These are phyloP conservation scores for Drosophila subquinaria DNA, from an alignment of 2,888 invertebrate species.

Conservation along the genomic window DNA sequence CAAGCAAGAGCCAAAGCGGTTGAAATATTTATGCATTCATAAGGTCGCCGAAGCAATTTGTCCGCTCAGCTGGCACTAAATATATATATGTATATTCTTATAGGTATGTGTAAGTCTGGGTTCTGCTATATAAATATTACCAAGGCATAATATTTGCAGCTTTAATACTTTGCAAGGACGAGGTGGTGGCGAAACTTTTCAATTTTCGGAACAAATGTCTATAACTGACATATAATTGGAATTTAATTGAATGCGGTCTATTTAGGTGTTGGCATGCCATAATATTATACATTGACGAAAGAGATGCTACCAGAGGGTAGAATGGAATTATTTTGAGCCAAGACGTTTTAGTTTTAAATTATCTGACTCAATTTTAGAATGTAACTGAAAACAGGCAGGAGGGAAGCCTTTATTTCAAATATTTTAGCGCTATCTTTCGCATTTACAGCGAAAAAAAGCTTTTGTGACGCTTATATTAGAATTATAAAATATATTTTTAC, in stretches of 20 bases:
- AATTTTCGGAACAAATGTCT: constrained; percentile 39
- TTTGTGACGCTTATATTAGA: not conserved
- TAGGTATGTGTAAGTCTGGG: constrained; percentile 11
- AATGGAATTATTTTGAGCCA: not conserved
- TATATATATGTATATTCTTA: constrained; percentile 33
- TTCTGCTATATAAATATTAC: constrained; percentile 14
- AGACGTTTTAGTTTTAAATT: not conserved
- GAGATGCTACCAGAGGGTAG: not conserved
- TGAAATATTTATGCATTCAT: constrained; percentile 75
- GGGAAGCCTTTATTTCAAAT: constrained; percentile 18
- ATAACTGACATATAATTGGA: constrained; percentile 73
- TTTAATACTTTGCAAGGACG: constrained; percentile 65
- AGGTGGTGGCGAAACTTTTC: constrained; percentile 37
- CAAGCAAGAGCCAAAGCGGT: constrained; percentile 54
- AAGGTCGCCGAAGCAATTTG: constrained; percentile 74
- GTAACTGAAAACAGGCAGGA: constrained; percentile 8
- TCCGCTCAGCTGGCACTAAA: constrained; percentile 70
- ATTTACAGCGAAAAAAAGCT: constrained; percentile 15
- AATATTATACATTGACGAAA: constrained; percentile 1
- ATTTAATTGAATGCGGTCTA: constrained; percentile 62
- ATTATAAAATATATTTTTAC: no score
- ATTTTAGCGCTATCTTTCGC: constrained; percentile 36
- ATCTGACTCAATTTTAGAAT: constrained; percentile 14
- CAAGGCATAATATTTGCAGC: constrained; percentile 45
- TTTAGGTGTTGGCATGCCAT: constrained; percentile 5